These are phyloP conservation scores for Cephalophus harveyi DNA, from an alignment of 2,113 vertebrate species.

Conservation along the genomic window DNA sequence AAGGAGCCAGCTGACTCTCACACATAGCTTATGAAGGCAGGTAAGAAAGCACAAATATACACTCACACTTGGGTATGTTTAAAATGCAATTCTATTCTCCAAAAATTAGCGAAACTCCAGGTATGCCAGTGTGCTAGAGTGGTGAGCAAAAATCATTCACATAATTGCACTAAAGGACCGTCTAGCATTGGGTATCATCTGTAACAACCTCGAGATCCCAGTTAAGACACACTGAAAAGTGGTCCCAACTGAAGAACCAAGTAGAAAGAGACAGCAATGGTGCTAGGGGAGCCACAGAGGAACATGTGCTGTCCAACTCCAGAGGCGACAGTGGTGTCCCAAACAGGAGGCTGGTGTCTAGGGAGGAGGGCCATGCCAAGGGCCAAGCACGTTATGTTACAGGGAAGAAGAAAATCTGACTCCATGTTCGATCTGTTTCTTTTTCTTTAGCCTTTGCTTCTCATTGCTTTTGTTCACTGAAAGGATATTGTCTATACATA, in stretches of 20 bases:
- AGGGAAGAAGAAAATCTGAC: not conserved
- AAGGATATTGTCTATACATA: not conserved
- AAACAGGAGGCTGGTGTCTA: not conserved
- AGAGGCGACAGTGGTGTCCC: not conserved
- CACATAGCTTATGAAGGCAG: not conserved
- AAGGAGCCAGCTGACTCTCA: not conserved
- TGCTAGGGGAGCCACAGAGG: not conserved
- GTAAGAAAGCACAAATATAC: not conserved
- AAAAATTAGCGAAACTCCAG: not conserved
- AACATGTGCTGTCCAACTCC: not conserved
- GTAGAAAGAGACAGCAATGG: not conserved
- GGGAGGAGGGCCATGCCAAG: not conserved
- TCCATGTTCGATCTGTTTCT: not conserved
- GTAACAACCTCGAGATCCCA: not conserved
- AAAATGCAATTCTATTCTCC: not conserved
- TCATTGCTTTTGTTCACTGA: not conserved
- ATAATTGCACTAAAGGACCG: not conserved
- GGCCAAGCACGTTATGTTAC: not conserved
- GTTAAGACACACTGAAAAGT: not conserved
- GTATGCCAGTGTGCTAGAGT: not conserved
- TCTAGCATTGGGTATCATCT: not conserved
- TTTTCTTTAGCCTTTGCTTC: not conserved
- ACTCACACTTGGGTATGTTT: not conserved
- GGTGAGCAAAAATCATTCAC: not conserved
- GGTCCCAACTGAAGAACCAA: not conserved